Percentiles rank a stretch among this genome's conserved stretches.
phyloP scores from a whole-genome alignment of 2,113 vertebrate species.

The Papio anubis region DNA sequence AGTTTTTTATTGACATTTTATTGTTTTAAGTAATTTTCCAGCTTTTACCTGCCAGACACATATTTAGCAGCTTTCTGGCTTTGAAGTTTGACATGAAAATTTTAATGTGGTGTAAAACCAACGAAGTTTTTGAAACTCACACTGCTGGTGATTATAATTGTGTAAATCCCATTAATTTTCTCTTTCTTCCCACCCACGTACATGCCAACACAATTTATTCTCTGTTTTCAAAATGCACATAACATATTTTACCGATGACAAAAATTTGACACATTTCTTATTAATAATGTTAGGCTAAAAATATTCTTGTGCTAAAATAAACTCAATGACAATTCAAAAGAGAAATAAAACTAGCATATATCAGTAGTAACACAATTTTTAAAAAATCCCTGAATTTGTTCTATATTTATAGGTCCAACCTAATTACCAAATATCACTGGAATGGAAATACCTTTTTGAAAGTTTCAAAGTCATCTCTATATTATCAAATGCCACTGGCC shows the following conservation, averaged over 20 bases:
- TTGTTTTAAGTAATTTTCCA: constrained; percentile 51
- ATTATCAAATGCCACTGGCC: constrained; percentile 32
- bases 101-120: neutral
- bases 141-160: constrained; percentile 18
- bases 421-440: constrained; percentile 62
- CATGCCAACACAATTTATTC: neutral
- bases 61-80: constrained; percentile 43
- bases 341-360: neutral
- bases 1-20: neutral
- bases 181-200: constrained; percentile 21
- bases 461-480: constrained; percentile 3
- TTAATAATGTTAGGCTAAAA: constrained; percentile 61
- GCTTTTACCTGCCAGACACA: neutral
- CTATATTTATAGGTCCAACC: constrained; percentile 73
- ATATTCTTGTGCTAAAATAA: constrained; percentile 58
- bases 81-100: constrained; percentile 36
- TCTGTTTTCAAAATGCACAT: constrained; percentile 48
- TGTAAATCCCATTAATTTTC: constrained; percentile 20
- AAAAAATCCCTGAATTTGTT: constrained; percentile 69
- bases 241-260: constrained; percentile 22
- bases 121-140: neutral
- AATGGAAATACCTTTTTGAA: constrained; percentile 41
- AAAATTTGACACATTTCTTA: constrained; percentile 30
- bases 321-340: constrained; percentile 49
- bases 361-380: constrained; percentile 71